Percentiles rank a stretch among this genome's conserved stretches.
Evolutionary conservation across 2,797 vertebrate species (phyloP).

Genomic region (Nannoperca obscura): DNA sequence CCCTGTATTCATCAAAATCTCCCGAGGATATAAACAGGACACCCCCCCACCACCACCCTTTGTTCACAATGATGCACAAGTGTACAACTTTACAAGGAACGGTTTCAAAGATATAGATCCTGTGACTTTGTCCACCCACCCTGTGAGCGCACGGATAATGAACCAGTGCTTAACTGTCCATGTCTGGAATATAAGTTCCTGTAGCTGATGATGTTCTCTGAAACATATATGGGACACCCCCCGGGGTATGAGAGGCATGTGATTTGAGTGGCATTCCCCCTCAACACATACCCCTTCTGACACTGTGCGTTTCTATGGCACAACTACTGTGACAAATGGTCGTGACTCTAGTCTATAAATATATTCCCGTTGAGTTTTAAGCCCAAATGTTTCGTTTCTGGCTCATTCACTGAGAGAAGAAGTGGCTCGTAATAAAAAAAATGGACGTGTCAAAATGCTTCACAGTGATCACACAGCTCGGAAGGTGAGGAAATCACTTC

Average conservation of each 20-base stretch:
- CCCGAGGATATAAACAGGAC: not conserved
- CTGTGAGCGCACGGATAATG: not conserved
- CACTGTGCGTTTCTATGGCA: not conserved
- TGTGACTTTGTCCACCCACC: not conserved
- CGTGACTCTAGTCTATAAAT: not conserved
- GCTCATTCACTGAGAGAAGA: not conserved
- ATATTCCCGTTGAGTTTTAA: not conserved
- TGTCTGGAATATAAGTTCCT: not conserved
- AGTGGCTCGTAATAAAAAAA: not conserved
- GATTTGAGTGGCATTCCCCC: conserved; percentile 40
- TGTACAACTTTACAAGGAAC: not conserved
- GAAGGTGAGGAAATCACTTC: not conserved
- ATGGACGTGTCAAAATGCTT: not conserved
- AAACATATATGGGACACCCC: conserved; percentile 27
- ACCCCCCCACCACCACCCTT: not conserved
- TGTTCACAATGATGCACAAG: not conserved
- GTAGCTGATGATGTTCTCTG: not conserved
- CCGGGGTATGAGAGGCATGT: conserved; percentile 33
- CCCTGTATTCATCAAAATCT: conserved; percentile 15
- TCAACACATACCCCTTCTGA: conserved; percentile 10
- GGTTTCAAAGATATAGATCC: conserved; percentile 10
- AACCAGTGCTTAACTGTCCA: not conserved
- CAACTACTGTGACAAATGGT: not conserved
- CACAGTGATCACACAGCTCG: not conserved
- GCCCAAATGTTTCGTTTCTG: not conserved